These are phyloP conservation scores for Mus minutoides DNA, from an alignment of 2,797 vertebrate species.

Conservation along the genomic window DNA sequence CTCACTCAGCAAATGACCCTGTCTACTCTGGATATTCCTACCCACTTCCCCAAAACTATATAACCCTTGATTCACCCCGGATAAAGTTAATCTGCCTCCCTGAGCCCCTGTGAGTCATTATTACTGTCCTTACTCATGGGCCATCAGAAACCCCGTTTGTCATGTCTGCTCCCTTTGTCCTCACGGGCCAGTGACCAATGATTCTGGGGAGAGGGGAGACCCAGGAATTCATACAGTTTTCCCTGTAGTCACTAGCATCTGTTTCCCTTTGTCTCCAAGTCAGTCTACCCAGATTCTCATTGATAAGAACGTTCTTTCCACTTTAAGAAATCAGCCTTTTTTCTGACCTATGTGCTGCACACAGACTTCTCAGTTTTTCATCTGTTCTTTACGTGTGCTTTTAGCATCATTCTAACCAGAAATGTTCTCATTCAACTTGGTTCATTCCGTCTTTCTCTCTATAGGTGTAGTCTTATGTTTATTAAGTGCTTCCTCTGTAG, in stretches of 20 bases:
- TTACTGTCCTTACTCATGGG: neutral
- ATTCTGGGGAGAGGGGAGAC: neutral
- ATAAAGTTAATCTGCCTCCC: neutral
- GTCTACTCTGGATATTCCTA: neutral
- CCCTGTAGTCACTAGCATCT: neutral
- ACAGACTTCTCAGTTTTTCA: neutral
- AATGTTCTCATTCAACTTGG: neutral
- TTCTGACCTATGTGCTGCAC: neutral
- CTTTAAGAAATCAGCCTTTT: neutral
- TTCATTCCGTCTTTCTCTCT: neutral
- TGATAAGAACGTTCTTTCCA: neutral
- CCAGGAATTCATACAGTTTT: neutral
- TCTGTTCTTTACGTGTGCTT: neutral
- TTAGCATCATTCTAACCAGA: neutral
- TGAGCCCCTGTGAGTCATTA: neutral
- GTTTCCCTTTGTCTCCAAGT: neutral
- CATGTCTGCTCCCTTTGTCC: neutral
- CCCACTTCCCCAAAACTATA: neutral
- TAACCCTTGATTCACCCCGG: neutral
- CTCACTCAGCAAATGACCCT: neutral
- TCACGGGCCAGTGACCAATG: neutral
- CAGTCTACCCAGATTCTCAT: neutral
- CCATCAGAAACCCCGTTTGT: neutral
- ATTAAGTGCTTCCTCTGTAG: neutral
- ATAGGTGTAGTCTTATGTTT: neutral